Evolutionary conservation across 1,140 invertebrate genomes (phyloP).

Genomic region (Nasonia longicornis): DNA sequence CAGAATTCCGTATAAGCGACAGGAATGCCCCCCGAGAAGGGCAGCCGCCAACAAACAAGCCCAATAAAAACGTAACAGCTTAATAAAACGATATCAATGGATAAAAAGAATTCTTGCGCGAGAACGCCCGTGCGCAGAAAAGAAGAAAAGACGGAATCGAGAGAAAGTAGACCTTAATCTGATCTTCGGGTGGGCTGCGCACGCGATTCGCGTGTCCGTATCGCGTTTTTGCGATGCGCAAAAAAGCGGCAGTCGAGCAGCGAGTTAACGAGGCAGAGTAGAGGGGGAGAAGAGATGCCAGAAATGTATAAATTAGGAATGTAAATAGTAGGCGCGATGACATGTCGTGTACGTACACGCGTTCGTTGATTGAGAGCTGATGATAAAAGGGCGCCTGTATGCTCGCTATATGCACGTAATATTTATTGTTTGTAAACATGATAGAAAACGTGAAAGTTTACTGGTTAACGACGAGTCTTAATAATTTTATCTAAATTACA

Average conservation of each 20-base stretch:
- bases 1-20: not conserved
- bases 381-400: not conserved
- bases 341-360: not conserved
- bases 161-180: constrained; percentile 27
- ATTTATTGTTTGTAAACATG: not conserved
- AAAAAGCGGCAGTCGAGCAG: constrained; percentile 4
- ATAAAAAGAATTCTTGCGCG: constrained; percentile 21
- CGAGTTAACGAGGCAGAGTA: not conserved
- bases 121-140: not conserved
- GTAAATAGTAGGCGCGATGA: not conserved
- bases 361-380: not conserved
- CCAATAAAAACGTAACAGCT: constrained; percentile 6
- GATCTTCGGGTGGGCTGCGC: constrained; percentile 15
- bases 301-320: constrained; percentile 30
- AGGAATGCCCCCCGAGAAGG: not conserved
- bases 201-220: constrained; percentile 19
- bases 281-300: not conserved
- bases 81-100: constrained; percentile 31
- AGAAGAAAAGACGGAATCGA: not conserved
- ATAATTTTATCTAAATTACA: no score
- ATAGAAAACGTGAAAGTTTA: not conserved
- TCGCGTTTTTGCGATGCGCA: constrained; percentile 13
- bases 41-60: not conserved
- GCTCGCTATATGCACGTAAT: not conserved
- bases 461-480: no score